These are phyloP conservation scores for Lophura nycthemera DNA, from an alignment of 2,113 vertebrate species.

Conservation along the genomic window DNA sequence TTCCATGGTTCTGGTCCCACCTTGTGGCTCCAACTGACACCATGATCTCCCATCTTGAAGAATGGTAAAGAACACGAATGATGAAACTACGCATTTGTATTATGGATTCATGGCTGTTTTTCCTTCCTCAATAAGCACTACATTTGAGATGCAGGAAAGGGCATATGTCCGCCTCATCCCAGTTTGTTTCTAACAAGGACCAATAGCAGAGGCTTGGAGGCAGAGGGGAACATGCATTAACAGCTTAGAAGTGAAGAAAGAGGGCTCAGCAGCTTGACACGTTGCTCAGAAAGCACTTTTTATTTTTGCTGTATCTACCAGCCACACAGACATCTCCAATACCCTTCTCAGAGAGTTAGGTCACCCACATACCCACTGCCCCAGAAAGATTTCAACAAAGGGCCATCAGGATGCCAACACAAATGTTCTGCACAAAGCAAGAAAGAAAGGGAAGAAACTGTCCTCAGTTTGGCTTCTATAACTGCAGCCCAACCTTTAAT, in stretches of 20 bases:
- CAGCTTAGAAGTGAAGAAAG: not conserved
- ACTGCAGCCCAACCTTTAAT: not conserved
- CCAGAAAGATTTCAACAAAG: not conserved
- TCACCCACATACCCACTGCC: too few species aligned
- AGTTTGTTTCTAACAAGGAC: not conserved
- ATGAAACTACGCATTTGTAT: not conserved
- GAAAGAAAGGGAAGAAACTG: not conserved
- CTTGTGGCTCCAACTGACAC: not conserved
- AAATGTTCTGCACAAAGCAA: not conserved
- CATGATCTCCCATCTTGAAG: not conserved
- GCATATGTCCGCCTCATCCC: not conserved
- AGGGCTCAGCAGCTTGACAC: not conserved
- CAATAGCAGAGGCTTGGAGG: not conserved
- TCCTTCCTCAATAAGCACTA: not conserved
- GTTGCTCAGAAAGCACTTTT: not conserved
- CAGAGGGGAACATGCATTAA: not conserved
- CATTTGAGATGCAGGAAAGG: not conserved
- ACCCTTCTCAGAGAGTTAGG: not conserved
- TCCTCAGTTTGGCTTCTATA: not conserved
- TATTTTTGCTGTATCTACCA: not conserved
- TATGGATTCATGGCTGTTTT: not conserved
- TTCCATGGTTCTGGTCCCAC: not conserved
- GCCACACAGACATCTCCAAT: not conserved
- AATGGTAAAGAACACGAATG: accelerated
- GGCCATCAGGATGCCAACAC: not conserved